Base-by-base conservation (phyloP, 1,140 invertebrate species). In the Samia ricini region DNA sequence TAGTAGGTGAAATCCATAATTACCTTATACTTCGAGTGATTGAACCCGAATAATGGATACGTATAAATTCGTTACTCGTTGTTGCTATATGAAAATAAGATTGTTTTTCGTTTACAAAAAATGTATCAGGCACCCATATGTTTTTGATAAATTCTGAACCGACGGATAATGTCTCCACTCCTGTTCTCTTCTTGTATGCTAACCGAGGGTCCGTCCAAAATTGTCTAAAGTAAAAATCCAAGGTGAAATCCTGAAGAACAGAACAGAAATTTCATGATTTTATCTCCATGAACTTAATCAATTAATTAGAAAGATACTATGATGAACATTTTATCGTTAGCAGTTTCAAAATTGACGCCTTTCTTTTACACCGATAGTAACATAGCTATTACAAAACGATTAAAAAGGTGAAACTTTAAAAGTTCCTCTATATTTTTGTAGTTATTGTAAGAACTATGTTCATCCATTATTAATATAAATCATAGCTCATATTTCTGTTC, bases 191-290 rank as follows among this genome's bases (percentile, higher is more conserved):
- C 89, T 94, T 95, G 92, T 98, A 99, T 66, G 95, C 96, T 83
- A 99, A 92, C 79, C 98, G 93, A 69, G 97, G 96, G 91, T 99
- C 98, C 82, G 95, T 97, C 98, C 98, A 99, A 91, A 97, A 97
- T 93, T 99, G 98, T 88, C 98, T 96, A 93, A 99, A 98, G 94
- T 99, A 99, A 93, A 99, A 98, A 93, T 99, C 98, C 93, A 99
- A 91, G 65, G 98, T 99, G 92, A 99, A 99, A 93, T 99, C 98
- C 98, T 99, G 91, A 65, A 75, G 73, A 73, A 66, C n/a, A 74
- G 61, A 75, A 68, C 55, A 64, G 54, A 62, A 22, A 55, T 56
- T 29, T 29, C 26, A 29, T 2, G 26, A 29, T 29, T 29, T 29
- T 8, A 29, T 29, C 10, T 29, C 10, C 10, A 10, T 42, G 15